phyloP scores from a whole-genome alignment of 2,797 vertebrate genomes.

The Lophius americanus region DNA sequence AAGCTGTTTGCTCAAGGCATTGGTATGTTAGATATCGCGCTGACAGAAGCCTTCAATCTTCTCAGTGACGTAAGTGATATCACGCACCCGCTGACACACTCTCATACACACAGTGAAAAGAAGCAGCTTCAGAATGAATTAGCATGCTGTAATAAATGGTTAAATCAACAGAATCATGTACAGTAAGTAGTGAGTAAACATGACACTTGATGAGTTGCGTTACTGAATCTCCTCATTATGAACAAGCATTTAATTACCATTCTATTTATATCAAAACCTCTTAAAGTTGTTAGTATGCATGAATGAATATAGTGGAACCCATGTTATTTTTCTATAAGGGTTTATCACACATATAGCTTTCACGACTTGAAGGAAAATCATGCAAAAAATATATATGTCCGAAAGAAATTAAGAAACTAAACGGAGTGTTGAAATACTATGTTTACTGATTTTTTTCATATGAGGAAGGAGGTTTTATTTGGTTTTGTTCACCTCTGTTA shows the following conservation, averaged over 20 bases:
- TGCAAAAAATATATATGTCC: constrained; percentile 1
- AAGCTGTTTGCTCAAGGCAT: constrained; percentile 96
- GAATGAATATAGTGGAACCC: not conserved
- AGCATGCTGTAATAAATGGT: constrained; percentile 53
- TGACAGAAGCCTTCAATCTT: constrained; percentile 95
- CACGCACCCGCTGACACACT: constrained; percentile 9
- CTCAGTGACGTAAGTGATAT: constrained; percentile 90
- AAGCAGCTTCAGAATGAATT: constrained; percentile 46
- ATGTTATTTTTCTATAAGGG: constrained; percentile 13
- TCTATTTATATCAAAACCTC: not conserved
- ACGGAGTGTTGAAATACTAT: too few species aligned
- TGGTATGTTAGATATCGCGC: constrained; percentile 95
- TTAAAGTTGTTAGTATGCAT: constrained; percentile 3
- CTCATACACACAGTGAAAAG: not conserved
- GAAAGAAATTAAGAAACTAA: too few species aligned
- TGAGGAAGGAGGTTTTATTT: constrained; percentile 1
- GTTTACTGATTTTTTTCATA: not conserved
- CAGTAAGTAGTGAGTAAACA: constrained; percentile 58
- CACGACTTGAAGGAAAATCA: not conserved
- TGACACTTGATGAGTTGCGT: constrained; percentile 54
- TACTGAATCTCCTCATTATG: constrained; percentile 47
- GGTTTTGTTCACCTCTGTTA: not conserved
- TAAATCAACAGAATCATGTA: constrained; percentile 56
- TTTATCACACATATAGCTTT: constrained; percentile 13
- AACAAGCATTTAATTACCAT: constrained; percentile 35